Conservation (phyloP, 2,797 vertebrate species). For the Rallus crepitans region DNA sequence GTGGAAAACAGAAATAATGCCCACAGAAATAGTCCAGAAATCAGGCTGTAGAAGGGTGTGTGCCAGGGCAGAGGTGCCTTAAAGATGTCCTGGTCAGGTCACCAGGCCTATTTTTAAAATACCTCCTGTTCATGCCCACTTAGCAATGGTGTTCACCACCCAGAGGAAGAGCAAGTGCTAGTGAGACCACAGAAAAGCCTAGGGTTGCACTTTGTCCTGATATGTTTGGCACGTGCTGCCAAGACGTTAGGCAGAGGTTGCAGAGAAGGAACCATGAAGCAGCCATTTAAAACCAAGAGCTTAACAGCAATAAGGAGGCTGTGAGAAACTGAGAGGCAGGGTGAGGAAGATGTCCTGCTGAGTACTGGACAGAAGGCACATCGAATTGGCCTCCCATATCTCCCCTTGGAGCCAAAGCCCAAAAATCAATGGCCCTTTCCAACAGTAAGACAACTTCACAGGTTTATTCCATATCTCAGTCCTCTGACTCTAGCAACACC, state of each 20-base stretch:
- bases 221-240: rapidly evolving
- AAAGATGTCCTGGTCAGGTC: neutral
- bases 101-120: neutral
- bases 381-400: rapidly evolving
- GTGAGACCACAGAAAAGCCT: neutral
- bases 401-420: neutral
- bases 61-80: neutral
- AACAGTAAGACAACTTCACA: neutral
- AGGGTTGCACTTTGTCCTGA: neutral
- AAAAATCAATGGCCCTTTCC: neutral
- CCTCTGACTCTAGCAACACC: neutral
- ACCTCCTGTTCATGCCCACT: neutral
- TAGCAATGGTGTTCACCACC: neutral
- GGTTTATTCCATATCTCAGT: neutral
- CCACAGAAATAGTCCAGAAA: neutral
- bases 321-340: neutral
- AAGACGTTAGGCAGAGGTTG: neutral
- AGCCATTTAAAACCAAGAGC: neutral
- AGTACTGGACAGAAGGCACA: neutral
- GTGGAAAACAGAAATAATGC: neutral
- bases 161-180: rapidly evolving
- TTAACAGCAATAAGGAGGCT: neutral
- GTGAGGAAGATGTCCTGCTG: neutral
- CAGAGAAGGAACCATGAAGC: neutral
- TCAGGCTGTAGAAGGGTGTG: rapidly evolving